phyloP scores from a whole-genome alignment of 2,888 invertebrate species.

The Calameuta idolon region DNA sequence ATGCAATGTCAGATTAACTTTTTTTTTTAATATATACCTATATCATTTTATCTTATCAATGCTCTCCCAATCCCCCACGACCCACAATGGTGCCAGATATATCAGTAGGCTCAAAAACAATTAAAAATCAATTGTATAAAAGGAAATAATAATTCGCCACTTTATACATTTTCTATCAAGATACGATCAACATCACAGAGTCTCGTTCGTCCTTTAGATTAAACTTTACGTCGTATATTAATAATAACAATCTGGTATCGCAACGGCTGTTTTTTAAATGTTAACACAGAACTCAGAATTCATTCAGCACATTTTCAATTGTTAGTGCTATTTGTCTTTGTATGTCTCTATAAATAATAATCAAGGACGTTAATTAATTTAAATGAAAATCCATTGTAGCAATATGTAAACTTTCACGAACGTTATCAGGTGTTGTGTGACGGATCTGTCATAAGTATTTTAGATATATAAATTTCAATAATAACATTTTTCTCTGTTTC shows the following conservation, averaged over 20 bases:
- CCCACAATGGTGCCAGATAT: constrained; percentile 17
- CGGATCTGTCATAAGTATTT: neutral
- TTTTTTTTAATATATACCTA: constrained; percentile 15
- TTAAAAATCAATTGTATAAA: constrained; percentile 20
- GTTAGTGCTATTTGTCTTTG: neutral
- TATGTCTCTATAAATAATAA: neutral
- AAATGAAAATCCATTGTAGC: neutral
- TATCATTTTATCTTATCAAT: constrained; percentile 16
- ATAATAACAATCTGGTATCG: neutral
- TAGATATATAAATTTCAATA: neutral
- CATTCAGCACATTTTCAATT: neutral
- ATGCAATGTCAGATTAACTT: constrained; percentile 21
- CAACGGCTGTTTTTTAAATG: neutral
- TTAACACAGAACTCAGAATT: neutral
- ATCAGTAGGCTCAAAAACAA: constrained; percentile 14
- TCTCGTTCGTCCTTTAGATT: neutral
- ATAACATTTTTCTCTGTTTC: neutral
- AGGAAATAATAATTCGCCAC: constrained; percentile 12
- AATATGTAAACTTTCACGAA: neutral
- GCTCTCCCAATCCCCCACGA: constrained; percentile 1
- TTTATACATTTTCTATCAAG: neutral
- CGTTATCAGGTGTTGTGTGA: neutral
- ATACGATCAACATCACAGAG: neutral
- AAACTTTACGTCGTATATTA: neutral
- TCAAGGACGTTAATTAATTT: neutral